Evolutionary conservation across 2,797 vertebrate species (phyloP), one percentile per base, ranked within the genome.

Genomic region (Falco novaeseelandiae): DNA sequence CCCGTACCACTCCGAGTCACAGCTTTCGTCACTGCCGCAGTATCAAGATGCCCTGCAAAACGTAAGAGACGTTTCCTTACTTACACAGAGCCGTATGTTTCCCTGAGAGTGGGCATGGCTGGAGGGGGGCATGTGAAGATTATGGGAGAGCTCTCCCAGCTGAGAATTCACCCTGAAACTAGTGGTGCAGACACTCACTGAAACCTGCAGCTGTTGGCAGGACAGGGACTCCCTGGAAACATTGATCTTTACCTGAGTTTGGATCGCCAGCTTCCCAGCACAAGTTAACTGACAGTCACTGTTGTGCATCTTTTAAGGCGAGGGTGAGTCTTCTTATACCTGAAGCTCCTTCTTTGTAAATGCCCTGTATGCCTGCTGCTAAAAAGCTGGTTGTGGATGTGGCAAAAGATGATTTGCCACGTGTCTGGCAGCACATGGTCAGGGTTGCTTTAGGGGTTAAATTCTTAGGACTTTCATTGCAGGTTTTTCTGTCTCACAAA

Each of bases 1-100:
- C 55, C 99, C 99, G 0, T 99, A 99, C 98, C 99, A 99, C 98
- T 99, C 99, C 0, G 99, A 99, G 98, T 99, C 99, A 30, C 99
- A 99, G 98, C 99, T 99, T 81, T 98, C 99, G 1, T 99, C 99
- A 2, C 97, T 99, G 94, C 99, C 99, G 0, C 99, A 99, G 85
- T 99, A 99, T 96, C 99, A 99, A 97, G 99, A 99, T 2, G 65
- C 98, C 94, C 97, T 99, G 98, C 99, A 99, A 96, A 99, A 99
- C 1, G 99, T 99, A 97, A 99, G 99, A 97, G 93, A 26, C 0
- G 0, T 88, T 93, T 95, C 46, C 57, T 93, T 78, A 36, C 48
- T 59, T 25, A 1, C 26, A 6, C 12, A 19, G 51, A 65, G 30
- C 42, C 2, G 0, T 0, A 23, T 57, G 44, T 38, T 61, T 72